phyloP scores from a whole-genome alignment of 2,888 invertebrate species.

The Chrysina gloriosa region DNA sequence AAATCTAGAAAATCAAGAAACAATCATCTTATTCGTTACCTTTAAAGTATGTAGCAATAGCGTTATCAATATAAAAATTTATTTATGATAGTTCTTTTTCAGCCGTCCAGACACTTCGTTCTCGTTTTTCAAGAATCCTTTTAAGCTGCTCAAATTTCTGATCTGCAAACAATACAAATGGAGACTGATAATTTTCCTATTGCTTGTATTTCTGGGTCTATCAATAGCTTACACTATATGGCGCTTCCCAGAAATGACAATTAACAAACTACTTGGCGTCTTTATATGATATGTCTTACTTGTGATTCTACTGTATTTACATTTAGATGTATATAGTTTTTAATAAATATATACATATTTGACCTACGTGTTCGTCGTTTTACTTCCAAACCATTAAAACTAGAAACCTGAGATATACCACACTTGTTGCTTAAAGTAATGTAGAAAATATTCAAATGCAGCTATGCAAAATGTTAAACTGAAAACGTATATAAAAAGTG shows the following conservation, averaged over 20 bases:
- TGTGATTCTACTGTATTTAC: too few species aligned
- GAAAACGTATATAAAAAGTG: too few species aligned
- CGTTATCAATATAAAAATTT: not conserved
- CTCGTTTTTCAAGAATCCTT: constrained; percentile 70
- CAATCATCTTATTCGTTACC: too few species aligned
- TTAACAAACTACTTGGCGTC: constrained; percentile 59
- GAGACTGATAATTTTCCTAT: constrained; percentile 60
- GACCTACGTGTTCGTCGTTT: too few species aligned
- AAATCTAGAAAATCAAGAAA: too few species aligned
- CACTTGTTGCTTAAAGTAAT: too few species aligned
- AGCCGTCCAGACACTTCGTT: constrained; percentile 74
- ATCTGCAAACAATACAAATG: constrained; percentile 63
- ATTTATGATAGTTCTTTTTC: constrained; percentile 51
- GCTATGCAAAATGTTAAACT: too few species aligned
- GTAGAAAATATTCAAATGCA: too few species aligned
- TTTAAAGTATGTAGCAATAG: not conserved
- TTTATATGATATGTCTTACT: not conserved
- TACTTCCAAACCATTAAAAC: too few species aligned
- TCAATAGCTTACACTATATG: constrained; percentile 59
- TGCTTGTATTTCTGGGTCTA: constrained; percentile 58
- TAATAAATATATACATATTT: too few species aligned
- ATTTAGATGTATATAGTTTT: too few species aligned
- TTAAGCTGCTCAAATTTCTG: constrained; percentile 65
- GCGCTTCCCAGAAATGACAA: constrained; percentile 66
- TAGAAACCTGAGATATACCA: too few species aligned